A percentile compares a stretch with the other conserved stretches of the same genome.
phyloP scores from a whole-genome alignment of 2,888 invertebrate genomes.

The Tipula confusa region DNA sequence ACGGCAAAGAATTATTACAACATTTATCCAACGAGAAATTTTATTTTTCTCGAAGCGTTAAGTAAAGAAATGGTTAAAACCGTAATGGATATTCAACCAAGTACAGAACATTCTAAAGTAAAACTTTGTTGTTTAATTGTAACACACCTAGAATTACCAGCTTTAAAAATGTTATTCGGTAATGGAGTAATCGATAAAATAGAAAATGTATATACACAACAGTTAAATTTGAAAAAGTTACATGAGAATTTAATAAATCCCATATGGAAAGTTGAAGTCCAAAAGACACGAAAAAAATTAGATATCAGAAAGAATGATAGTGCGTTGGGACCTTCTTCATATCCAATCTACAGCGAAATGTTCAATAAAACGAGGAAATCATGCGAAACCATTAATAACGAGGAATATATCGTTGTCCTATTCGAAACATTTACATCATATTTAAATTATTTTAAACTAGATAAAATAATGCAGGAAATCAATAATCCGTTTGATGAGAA shows the following conservation, averaged over 20 bases:
- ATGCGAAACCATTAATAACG: neutral
- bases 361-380: neutral
- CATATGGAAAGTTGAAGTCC: neutral
- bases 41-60: neutral
- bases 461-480: neutral
- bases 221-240: neutral
- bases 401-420: neutral
- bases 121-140: neutral
- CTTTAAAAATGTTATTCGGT: neutral
- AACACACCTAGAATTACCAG: neutral
- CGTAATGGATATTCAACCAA: neutral
- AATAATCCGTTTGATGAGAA: neutral
- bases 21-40: neutral
- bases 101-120: neutral
- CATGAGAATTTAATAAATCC: neutral
- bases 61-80: neutral
- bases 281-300: neutral
- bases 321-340: neutral
- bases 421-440: neutral
- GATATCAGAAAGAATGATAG: neutral
- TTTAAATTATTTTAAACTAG: neutral
- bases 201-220: neutral
- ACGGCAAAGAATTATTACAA: neutral
- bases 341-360: neutral
- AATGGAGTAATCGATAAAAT: neutral